These are phyloP conservation scores for Mus spretus DNA, from an alignment of 2,797 vertebrate species.

Conservation along the genomic window DNA sequence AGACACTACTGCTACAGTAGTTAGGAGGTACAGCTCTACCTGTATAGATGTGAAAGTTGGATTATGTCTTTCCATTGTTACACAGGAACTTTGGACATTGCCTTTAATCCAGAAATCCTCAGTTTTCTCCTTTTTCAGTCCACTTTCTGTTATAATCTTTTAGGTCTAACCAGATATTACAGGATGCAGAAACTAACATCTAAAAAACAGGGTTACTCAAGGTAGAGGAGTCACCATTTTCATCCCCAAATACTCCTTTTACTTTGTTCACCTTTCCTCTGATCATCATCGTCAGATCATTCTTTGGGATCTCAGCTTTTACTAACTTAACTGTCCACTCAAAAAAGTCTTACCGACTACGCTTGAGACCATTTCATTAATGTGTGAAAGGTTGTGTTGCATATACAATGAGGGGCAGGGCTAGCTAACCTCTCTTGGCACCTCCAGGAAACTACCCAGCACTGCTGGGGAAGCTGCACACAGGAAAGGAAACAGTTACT, in stretches of 20 bases:
- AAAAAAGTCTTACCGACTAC: conserved; percentile 67
- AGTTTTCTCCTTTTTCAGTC: conserved; percentile 63
- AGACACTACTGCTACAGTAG: conserved; percentile 41
- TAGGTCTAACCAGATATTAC: conserved; percentile 64
- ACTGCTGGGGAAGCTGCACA: conserved; percentile 87
- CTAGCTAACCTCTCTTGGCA: conserved; percentile 89
- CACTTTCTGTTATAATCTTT: conserved; percentile 53
- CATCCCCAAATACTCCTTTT: conserved; percentile 70
- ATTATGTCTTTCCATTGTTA: conserved; percentile 58
- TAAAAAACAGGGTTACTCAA: conserved; percentile 78
- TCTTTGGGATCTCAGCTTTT: conserved; percentile 74
- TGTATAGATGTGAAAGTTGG: conserved; percentile 64
- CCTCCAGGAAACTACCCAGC: conserved; percentile 89
- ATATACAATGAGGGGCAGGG: conserved; percentile 84
- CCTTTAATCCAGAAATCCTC: conserved; percentile 71
- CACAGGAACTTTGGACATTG: conserved; percentile 66
- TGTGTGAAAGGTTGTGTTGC: conserved; percentile 84
- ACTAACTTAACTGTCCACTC: conserved; percentile 79
- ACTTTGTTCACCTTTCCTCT: conserved; percentile 46
- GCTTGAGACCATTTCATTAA: conserved; percentile 79
- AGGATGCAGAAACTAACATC: conserved; percentile 74
- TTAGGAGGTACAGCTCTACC: conserved; percentile 27
- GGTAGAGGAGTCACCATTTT: conserved; percentile 77
- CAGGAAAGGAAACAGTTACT: conserved; percentile 87
- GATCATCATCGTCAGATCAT: conserved; percentile 71